Evolutionary conservation across 1,140 invertebrate species (phyloP).

Genomic region (Olivierus martensii): DNA sequence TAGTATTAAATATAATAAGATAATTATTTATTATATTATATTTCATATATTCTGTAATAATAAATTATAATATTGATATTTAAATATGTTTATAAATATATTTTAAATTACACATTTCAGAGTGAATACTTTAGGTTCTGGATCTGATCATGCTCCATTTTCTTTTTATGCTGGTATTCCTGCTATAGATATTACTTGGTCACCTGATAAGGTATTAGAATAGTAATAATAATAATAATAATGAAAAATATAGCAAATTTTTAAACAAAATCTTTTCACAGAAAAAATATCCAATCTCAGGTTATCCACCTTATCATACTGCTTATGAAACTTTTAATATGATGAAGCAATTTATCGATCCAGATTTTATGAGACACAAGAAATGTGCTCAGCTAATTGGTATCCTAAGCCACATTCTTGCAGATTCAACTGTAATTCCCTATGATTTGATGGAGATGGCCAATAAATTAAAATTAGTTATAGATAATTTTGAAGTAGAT

Average conservation of each 20-base stretch:
- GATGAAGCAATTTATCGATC: conserved; percentile 25
- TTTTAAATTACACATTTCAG: conserved; percentile 14
- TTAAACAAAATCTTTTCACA: background rate
- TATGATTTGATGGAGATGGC: conserved; percentile 26
- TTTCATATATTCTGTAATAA: too few species aligned
- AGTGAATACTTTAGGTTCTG: conserved; percentile 21
- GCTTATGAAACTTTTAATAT: conserved; percentile 26
- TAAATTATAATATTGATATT: too few species aligned
- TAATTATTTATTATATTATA: too few species aligned
- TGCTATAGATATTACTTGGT: conserved; percentile 21
- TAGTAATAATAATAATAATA: too few species aligned
- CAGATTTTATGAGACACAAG: conserved; percentile 22
- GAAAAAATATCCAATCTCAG: too few species aligned
- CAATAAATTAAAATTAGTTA: too few species aligned
- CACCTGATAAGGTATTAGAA: conserved; percentile 7
- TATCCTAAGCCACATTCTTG: conserved; percentile 19
- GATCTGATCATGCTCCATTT: conserved; percentile 23
- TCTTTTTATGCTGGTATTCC: conserved; percentile 23
- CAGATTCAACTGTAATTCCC: conserved; percentile 24
- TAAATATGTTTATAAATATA: conserved; percentile 13
- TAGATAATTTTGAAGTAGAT: too few species aligned
- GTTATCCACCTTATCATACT: conserved; percentile 26
- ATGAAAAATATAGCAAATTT: conserved; percentile 5
- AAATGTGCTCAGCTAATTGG: conserved; percentile 18
- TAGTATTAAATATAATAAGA: too few species aligned